Evolutionary conservation across 2,888 invertebrate species (phyloP).

Genomic region (Salticus scenicus): DNA sequence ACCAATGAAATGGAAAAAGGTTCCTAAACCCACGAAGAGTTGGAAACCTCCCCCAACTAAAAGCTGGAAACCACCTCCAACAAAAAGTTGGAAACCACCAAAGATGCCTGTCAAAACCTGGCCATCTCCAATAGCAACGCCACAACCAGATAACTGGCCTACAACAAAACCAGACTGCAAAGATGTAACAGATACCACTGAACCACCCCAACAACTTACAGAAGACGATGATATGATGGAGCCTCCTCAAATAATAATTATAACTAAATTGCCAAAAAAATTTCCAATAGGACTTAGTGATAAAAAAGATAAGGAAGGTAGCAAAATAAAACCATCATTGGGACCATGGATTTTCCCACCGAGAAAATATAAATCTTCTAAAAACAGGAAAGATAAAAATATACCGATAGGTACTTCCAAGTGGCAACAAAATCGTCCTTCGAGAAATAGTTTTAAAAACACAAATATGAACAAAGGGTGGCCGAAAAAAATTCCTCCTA

Average conservation of each 20-base stretch:
- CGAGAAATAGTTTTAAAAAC: slow-evolving; percentile 25
- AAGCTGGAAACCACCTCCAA: slow-evolving; percentile 41
- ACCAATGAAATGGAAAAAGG: slow-evolving; percentile 40
- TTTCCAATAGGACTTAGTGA: not conserved
- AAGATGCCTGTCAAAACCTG: slow-evolving; percentile 28
- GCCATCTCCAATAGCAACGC: slow-evolving; percentile 52
- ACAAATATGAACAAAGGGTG: slow-evolving; percentile 25
- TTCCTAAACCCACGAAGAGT: slow-evolving; percentile 32
- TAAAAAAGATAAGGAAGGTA: slow-evolving; percentile 29
- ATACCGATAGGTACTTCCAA: not conserved
- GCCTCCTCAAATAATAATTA: slow-evolving; percentile 51
- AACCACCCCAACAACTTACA: slow-evolving; percentile 13
- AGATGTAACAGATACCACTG: slow-evolving; percentile 26
- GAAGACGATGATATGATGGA: slow-evolving; percentile 23
- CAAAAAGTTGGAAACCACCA: slow-evolving; percentile 49
- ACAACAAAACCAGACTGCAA: slow-evolving; percentile 53
- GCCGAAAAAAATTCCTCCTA: slow-evolving; percentile 42
- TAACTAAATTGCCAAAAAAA: slow-evolving; percentile 34
- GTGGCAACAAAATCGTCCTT: slow-evolving; percentile 16
- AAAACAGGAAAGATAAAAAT: slow-evolving; percentile 46
- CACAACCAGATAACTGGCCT: slow-evolving; percentile 46
- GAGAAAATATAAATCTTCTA: slow-evolving; percentile 40
- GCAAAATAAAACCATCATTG: slow-evolving; percentile 2
- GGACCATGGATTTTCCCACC: slow-evolving; percentile 43
- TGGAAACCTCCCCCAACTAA: slow-evolving; percentile 57